Percentiles rank a stretch among this genome's conserved stretches.
These are phyloP conservation scores for Gallinago media DNA, from an alignment of 2,113 vertebrate genomes.

Conservation along the genomic window DNA sequence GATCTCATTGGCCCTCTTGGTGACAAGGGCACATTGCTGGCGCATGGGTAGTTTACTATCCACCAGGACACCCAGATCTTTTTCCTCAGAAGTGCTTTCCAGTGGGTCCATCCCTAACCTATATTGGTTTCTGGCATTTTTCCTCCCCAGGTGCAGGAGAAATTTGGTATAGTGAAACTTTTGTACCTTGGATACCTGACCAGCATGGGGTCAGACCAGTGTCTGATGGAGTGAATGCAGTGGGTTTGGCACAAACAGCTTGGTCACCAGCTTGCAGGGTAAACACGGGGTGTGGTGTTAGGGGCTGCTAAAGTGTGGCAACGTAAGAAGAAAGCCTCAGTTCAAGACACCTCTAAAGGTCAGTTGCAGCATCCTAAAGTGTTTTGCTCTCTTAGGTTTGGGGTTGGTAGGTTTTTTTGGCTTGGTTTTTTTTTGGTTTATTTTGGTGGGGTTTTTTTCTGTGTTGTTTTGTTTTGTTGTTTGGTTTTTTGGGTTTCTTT, in stretches of 20 bases:
- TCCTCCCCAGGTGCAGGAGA: no score
- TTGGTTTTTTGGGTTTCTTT: background rate
- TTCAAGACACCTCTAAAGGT: no score
- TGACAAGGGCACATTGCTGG: no score
- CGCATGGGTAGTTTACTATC: no score
- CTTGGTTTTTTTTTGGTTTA: no score
- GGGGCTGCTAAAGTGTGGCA: background rate
- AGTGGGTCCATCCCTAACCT: no score
- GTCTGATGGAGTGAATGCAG: background rate
- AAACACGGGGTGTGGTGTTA: background rate
- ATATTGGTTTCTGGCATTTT: no score
- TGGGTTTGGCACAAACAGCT: background rate
- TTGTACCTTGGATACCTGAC: background rate
- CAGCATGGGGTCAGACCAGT: accelerated
- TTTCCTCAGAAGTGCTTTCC: no score
- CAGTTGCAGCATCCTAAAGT: background rate
- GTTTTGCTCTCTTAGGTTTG: background rate
- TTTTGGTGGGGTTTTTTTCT: no score
- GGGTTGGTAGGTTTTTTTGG: background rate
- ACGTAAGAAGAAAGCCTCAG: background rate
- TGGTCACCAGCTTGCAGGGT: background rate
- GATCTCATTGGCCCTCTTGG: no score
- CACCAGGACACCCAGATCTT: no score
- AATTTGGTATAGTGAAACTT: background rate
- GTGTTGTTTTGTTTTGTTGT: no score